Evolutionary conservation across 2,888 invertebrate species (phyloP).

Genomic region (Parasteatoda lunata): DNA sequence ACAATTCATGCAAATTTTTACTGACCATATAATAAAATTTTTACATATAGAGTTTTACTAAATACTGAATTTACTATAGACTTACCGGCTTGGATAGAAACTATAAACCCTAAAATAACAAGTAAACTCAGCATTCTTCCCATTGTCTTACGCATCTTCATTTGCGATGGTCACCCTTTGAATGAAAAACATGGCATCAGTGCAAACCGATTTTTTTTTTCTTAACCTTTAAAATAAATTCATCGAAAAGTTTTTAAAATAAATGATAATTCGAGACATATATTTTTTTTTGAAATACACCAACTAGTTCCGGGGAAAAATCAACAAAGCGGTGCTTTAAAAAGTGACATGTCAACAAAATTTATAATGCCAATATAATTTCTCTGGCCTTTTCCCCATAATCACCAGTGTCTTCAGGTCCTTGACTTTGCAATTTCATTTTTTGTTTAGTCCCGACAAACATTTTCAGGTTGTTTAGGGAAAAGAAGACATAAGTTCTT

Average conservation of each 20-base stretch:
- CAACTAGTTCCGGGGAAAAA: slow-evolving; percentile 24
- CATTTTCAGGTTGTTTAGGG: neutral
- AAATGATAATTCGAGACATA: neutral
- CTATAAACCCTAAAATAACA: too few relatives aligned
- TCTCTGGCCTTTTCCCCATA: slow-evolving; percentile 21
- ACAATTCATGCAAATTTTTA: too few relatives aligned
- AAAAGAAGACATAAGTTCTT: slow-evolving; percentile 2
- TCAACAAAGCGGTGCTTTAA: slow-evolving; percentile 21
- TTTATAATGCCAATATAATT: too few relatives aligned
- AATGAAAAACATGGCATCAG: neutral
- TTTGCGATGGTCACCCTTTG: neutral
- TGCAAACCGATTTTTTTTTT: too few relatives aligned
- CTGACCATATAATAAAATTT: too few relatives aligned
- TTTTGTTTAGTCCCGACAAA: neutral
- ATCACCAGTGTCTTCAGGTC: slow-evolving; percentile 34
- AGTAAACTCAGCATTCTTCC: neutral
- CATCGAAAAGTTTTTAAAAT: slow-evolving; percentile 1
- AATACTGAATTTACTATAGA: too few relatives aligned
- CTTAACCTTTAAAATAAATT: neutral
- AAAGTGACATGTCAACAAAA: slow-evolving; percentile 20
- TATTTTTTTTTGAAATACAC: neutral
- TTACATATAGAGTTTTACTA: too few relatives aligned
- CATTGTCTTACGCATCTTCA: neutral
- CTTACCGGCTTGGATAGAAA: too few relatives aligned
- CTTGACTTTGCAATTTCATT: slow-evolving; percentile 39